Evolutionary conservation across 2,797 vertebrate genomes (phyloP).

Genomic region (Chelmon rostratus): DNA sequence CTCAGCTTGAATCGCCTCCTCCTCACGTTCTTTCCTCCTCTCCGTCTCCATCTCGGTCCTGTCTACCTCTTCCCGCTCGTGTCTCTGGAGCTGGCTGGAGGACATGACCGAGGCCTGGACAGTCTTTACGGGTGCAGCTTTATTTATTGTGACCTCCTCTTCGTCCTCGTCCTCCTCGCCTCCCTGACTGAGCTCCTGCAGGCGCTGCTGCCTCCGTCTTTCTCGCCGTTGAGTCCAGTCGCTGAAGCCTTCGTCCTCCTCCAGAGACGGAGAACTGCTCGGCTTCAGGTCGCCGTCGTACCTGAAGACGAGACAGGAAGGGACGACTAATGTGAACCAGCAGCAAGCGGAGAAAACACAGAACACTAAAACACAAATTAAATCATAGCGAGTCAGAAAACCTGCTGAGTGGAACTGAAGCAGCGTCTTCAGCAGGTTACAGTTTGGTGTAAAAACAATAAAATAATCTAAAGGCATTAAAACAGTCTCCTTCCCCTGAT

Average conservation of each 20-base stretch:
- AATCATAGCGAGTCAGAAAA: too few relatives aligned
- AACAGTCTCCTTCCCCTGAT: too few relatives aligned
- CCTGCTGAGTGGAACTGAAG: too few relatives aligned
- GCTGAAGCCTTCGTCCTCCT: slow-evolving; percentile 96
- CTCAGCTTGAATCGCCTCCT: slow-evolving; percentile 53
- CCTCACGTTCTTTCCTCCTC: slow-evolving; percentile 36
- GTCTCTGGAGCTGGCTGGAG: slow-evolving; percentile 45
- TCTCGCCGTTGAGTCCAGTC: slow-evolving; percentile 94
- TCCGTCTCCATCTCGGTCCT: slow-evolving; percentile 34
- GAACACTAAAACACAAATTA: too few relatives aligned
- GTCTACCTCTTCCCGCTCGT: slow-evolving; percentile 48
- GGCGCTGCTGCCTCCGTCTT: slow-evolving; percentile 80
- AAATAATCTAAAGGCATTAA: too few relatives aligned
- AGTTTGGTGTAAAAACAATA: too few relatives aligned
- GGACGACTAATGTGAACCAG: not conserved
- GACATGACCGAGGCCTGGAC: slow-evolving; percentile 22
- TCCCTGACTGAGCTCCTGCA: slow-evolving; percentile 67
- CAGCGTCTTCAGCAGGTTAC: too few relatives aligned
- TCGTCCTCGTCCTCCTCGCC: slow-evolving; percentile 64
- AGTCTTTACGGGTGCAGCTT: slow-evolving; percentile 28
- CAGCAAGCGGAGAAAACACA: too few relatives aligned
- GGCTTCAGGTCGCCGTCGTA: slow-evolving; percentile 82
- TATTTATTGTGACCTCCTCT: slow-evolving; percentile 38
- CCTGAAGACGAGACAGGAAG: slow-evolving; percentile 65
- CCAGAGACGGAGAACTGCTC: slow-evolving; percentile 79